A percentile compares a stretch with the other conserved stretches of the same genome.
Evolutionary conservation across 2,888 invertebrate genomes (phyloP).

Genomic region (Spodoptera exigua): DNA sequence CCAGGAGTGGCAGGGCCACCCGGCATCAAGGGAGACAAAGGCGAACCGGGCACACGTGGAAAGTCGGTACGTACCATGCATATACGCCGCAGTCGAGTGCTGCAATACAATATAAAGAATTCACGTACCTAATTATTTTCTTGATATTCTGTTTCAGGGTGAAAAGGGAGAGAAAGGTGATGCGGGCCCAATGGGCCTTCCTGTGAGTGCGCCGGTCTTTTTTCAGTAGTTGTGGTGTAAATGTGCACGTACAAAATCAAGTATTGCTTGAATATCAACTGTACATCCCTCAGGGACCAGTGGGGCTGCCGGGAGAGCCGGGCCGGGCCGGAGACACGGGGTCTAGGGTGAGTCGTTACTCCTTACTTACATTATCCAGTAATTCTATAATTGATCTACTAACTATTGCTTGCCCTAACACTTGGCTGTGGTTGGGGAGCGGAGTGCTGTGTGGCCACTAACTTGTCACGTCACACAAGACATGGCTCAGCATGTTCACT

Average conservation of each 20-base stretch:
- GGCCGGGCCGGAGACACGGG: slow-evolving; percentile 94
- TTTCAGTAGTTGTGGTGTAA: neutral
- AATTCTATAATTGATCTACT: neutral
- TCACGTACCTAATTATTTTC: no score
- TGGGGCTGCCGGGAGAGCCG: slow-evolving; percentile 93
- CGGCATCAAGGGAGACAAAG: slow-evolving; percentile 95
- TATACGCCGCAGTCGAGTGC: neutral
- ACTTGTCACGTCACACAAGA: neutral
- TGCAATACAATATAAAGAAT: neutral
- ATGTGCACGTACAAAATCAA: neutral
- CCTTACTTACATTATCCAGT: neutral
- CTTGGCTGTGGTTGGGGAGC: neutral
- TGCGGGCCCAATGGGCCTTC: slow-evolving; percentile 98
- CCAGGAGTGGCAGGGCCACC: slow-evolving; percentile 95
- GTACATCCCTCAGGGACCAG: slow-evolving; percentile 91
- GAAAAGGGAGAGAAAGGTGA: slow-evolving; percentile 95
- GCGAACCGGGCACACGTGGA: slow-evolving; percentile 94
- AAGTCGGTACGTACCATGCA: slow-evolving; percentile 90
- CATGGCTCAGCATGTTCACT: slow-evolving; percentile 25
- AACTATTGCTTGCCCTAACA: slow-evolving; percentile 11
- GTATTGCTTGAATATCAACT: neutral
- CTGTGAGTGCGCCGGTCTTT: slow-evolving; percentile 91
- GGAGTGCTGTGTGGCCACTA: neutral
- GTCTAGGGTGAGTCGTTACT: slow-evolving; percentile 91
- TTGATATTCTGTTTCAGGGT: slow-evolving; percentile 88